Percentiles rank a stretch among this genome's conserved stretches.
These are phyloP conservation scores for Pyrocephalus nanus DNA, from an alignment of 2,797 vertebrate species.

Conservation along the genomic window DNA sequence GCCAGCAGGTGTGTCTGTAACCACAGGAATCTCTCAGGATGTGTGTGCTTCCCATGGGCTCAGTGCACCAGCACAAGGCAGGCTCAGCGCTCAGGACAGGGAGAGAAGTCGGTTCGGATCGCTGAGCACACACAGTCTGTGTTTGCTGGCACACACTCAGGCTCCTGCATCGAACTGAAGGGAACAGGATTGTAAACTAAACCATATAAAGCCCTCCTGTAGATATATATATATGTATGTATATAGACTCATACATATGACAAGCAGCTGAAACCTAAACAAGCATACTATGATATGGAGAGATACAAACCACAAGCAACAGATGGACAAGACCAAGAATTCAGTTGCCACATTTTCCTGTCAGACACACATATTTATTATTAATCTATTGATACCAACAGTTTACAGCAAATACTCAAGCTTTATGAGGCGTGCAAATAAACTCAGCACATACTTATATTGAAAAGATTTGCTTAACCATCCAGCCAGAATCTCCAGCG, in stretches of 20 bases:
- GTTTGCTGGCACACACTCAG: background rate
- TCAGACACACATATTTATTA: conserved; percentile 20
- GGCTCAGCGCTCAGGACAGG: background rate
- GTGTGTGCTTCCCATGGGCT: background rate
- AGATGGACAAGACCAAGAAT: background rate
- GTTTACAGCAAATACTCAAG: background rate
- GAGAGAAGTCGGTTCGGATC: background rate
- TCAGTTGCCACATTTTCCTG: background rate
- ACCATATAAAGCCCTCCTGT: background rate
- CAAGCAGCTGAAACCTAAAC: background rate
- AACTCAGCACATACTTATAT: background rate
- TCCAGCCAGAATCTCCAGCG: background rate
- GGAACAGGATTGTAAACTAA: background rate
- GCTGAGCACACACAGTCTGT: background rate
- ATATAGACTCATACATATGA: background rate
- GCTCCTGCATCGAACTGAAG: background rate
- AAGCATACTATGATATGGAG: background rate
- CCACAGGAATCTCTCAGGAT: background rate
- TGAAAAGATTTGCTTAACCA: background rate
- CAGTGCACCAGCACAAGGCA: background rate
- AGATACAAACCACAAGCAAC: background rate
- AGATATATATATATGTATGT: no score
- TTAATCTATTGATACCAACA: background rate
- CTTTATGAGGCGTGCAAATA: background rate
- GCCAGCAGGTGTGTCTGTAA: background rate